These are phyloP conservation scores for Neotoma lepida DNA, from an alignment of 2,113 vertebrate genomes.

Conservation along the genomic window DNA sequence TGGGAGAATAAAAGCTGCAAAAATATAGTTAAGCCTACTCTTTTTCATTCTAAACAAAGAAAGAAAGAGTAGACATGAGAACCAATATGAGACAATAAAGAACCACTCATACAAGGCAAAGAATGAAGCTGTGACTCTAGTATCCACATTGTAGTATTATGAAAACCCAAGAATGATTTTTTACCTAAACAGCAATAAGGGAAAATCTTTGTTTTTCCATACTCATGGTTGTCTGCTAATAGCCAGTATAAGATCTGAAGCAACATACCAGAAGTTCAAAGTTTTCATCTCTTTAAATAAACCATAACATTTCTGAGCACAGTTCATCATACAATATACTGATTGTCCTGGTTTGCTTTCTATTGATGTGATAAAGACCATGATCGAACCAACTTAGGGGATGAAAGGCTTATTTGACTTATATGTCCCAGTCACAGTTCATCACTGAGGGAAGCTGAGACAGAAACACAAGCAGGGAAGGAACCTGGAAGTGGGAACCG, in stretches of 20 bases:
- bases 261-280: not conserved
- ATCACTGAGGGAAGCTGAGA: not conserved
- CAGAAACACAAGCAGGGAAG: not conserved
- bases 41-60: not conserved
- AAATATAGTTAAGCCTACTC: not conserved
- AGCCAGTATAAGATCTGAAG: not conserved
- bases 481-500: not conserved
- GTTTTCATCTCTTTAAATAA: conserved; percentile 24
- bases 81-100: not conserved
- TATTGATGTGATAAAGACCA: not conserved
- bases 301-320: not conserved
- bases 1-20: not conserved
- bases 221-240: not conserved
- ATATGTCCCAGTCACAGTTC: not conserved
- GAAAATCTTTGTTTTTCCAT: not conserved
- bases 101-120: not conserved
- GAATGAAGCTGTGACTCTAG: not conserved
- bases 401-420: not conserved
- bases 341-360: not conserved
- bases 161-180: not conserved
- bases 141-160: not conserved
- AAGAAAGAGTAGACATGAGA: not conserved
- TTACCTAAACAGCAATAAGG: not conserved
- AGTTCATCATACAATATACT: not conserved
- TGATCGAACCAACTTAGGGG: not conserved